Evolutionary conservation across 2,797 vertebrate genomes (phyloP), one percentile per base, ranked within the genome.

Genomic region (Alfaro cultratus): DNA sequence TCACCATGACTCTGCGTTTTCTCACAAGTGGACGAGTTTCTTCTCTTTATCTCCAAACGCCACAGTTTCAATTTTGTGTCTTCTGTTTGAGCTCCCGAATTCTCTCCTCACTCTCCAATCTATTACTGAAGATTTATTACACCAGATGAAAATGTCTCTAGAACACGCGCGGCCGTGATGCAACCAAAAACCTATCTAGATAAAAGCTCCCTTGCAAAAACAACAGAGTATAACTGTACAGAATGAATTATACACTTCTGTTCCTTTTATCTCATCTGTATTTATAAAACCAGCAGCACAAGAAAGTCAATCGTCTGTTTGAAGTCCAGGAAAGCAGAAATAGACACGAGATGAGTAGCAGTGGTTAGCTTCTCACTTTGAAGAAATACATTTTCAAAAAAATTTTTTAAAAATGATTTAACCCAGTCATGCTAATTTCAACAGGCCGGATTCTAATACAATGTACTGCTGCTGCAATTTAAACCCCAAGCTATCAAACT

Each of bases 1-100:
- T 89, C 86, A 88, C 55, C n/a, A 49, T 78, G 85, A 88, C 83
- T 74, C 46, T 78, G 36, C 41, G 74, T 83, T 82, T 84, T 84
- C 78, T 82, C 76, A 77, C 49, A 26, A 73, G 84, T 80, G 86
- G 73, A 78, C 74, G 9, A 43, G 74, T 76, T 78, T 46, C 47
- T 57, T 71, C 75, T 53, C 76, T 57, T 46, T 47, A 82, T 57
- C 39, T 10, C 39, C 43, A 78, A 68, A 70, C 74, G 78, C 83
- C 80, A 41, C 67, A 79, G 68, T 75, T 86, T 85, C 75, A 82
- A 70, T 60, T 46, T 74, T 36, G 73, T 76, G 70, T 78, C 41
- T 16, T 41, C 62, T 78, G 74, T 16, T 70, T 77, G n/a, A 62
- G 76, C 83, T 75, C 60, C 46, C 5, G 62, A 80, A 84, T 73